These are phyloP conservation scores for Orgyia antiqua DNA, from an alignment of 2,888 invertebrate species.

Conservation along the genomic window DNA sequence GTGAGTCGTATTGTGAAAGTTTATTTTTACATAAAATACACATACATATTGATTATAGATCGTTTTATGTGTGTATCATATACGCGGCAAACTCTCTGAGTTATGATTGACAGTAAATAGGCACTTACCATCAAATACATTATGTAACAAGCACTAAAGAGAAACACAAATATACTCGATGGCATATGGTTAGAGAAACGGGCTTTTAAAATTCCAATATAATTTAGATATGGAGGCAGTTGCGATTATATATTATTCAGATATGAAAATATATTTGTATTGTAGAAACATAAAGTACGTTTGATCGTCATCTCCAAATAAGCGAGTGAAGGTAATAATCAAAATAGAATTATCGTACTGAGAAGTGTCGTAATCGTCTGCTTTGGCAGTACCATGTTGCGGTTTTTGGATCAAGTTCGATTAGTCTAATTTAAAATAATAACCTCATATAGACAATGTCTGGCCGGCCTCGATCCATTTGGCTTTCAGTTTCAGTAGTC, in stretches of 20 bases:
- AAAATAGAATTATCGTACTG: conserved; percentile 72
- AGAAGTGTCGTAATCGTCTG: conserved; percentile 63
- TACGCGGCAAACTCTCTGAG: not conserved
- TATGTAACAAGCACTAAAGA: conserved; percentile 17
- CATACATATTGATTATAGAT: no score
- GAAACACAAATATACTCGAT: conserved; percentile 13
- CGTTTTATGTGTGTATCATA: no score
- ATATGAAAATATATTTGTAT: conserved; percentile 28
- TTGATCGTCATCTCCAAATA: conserved; percentile 74
- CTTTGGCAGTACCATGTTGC: conserved; percentile 54
- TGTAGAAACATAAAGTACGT: conserved; percentile 47
- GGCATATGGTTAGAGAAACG: conserved; percentile 32
- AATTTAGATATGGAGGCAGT: conserved; percentile 44
- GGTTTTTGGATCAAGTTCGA: conserved; percentile 40
- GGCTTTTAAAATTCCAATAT: conserved; percentile 75
- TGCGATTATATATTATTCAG: conserved; percentile 34
- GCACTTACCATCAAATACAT: conserved; percentile 9
- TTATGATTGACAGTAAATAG: conserved; percentile 9
- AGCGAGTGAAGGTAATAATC: conserved; percentile 75
- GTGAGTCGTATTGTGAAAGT: no score
- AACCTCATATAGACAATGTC: conserved; percentile 21
- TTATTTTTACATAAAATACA: no score
- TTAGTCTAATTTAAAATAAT: conserved; percentile 24
- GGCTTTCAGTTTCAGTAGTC: conserved; percentile 19
- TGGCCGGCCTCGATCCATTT: conserved; percentile 18